Base-by-base conservation (phyloP, 2,797 vertebrate species). In the Cossypha heuglini region DNA sequence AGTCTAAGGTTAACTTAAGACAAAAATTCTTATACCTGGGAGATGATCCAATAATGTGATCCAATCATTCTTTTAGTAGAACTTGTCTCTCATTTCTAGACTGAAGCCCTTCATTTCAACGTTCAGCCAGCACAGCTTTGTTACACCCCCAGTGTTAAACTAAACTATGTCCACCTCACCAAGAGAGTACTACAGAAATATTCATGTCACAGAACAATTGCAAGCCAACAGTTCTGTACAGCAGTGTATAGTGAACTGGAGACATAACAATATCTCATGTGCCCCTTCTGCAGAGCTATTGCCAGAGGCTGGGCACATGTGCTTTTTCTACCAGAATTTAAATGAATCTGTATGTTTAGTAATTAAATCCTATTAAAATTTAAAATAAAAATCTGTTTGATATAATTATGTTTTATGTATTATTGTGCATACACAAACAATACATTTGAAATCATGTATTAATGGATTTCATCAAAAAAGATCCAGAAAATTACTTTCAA, bases 331-430 rank as follows among this genome's bases (percentile, higher is more conserved):
- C 10, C 19, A 49, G 35, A 68, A 85, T 62, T 84, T 66, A 52
- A 84, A 4, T 52, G 63, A 52, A 31, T 58, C 42, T 80, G 13
- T 14, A 49, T 46, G 31, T 48, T 91, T 67, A 71, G 33, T 33
- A 78, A 61, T 21, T 42, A 72, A 83, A 86, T 40, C 8, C 18
- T 40, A 35, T 18, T 46, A 54, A 83, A 48, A 18, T 25, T 33
- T 43, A 55, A 26, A 0, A 14, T 18, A 40, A 68, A 49, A 6
- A 0, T 4, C 29, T 6, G 1, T n/a, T 37, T 69, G 13, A 76
- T n/a, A 16, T 16, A 67, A 77, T 57, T 51, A 18, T 4, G 26
- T 48, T 88, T 83, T 59, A 46, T 22, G 45, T 22, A 46, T 22
- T 46, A 62, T 19, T 46, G 8, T 33, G 38, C 14, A 24, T 28